phyloP scores from a whole-genome alignment of 2,797 vertebrate genomes.

The Protosalanx chinensis region DNA sequence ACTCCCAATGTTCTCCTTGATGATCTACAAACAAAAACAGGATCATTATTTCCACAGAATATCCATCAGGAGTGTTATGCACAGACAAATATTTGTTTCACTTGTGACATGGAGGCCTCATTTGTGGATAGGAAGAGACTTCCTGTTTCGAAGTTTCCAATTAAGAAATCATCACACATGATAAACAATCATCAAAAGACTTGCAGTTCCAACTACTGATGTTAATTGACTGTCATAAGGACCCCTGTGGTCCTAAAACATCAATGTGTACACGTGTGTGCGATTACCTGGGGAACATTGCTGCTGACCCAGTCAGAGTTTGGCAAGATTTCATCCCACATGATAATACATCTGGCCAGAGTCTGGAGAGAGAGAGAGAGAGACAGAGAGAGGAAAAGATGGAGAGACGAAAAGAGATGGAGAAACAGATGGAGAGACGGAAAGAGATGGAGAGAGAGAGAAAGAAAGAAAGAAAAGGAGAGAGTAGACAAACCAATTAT shows the following conservation, averaged over 20 bases:
- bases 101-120: background rate
- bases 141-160: background rate
- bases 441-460: conserved; percentile 4
- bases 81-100: background rate
- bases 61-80: background rate
- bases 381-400: background rate
- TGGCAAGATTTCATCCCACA: conserved; percentile 98
- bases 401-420: conserved; percentile 46
- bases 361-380: conserved; percentile 70
- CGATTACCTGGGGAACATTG: conserved; percentile 90
- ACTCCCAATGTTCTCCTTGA: conserved; percentile 88
- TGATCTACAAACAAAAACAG: conserved; percentile 75
- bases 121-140: background rate
- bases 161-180: conserved; percentile 7
- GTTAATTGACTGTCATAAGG: background rate
- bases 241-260: background rate
- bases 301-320: conserved; percentile 94
- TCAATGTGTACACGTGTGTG: background rate
- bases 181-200: background rate
- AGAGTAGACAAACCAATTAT: background rate
- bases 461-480: background rate
- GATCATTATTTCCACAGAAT: background rate
- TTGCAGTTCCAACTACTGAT: background rate
- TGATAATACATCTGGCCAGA: conserved; percentile 92
- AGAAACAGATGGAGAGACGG: conserved; percentile 5